Evolutionary conservation across 2,888 invertebrate species (phyloP).

Genomic region (Pyrrhosoma nymphula): DNA sequence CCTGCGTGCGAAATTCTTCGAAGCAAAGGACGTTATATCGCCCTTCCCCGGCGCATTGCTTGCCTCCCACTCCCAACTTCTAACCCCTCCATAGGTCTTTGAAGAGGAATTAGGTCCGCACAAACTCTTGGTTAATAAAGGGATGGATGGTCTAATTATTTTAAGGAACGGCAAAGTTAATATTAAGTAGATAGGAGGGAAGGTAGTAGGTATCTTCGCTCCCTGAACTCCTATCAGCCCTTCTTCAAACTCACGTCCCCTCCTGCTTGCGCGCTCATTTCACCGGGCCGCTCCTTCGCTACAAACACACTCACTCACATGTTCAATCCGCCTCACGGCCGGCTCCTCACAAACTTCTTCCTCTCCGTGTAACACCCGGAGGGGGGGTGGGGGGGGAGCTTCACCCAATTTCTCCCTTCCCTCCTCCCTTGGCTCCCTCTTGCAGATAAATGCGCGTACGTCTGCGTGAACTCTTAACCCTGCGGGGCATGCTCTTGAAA

Average conservation of each 20-base stretch:
- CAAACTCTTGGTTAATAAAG: neutral
- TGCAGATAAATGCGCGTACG: neutral
- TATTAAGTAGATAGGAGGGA: neutral
- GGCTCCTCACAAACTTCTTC: too few species aligned
- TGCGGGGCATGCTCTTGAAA: too few species aligned
- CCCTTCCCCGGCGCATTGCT: neutral
- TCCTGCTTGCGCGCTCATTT: neutral
- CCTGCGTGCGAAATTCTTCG: neutral
- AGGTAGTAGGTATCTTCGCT: neutral
- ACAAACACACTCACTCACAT: too few species aligned
- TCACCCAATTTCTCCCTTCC: neutral
- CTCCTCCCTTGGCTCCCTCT: neutral
- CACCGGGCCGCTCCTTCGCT: too few species aligned
- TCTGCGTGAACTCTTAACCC: neutral
- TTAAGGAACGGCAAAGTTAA: neutral
- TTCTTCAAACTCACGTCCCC: neutral
- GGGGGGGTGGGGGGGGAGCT: too few species aligned
- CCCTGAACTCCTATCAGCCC: neutral
- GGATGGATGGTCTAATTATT: conserved; percentile 11
- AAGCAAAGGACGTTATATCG: neutral
- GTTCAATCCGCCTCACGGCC: too few species aligned
- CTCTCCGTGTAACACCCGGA: too few species aligned
- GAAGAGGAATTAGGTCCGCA: neutral
- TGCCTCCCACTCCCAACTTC: neutral
- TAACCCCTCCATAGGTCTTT: neutral